Evolutionary conservation across 2,888 invertebrate species (phyloP).

Genomic region (Omphaloscelis lunosa): DNA sequence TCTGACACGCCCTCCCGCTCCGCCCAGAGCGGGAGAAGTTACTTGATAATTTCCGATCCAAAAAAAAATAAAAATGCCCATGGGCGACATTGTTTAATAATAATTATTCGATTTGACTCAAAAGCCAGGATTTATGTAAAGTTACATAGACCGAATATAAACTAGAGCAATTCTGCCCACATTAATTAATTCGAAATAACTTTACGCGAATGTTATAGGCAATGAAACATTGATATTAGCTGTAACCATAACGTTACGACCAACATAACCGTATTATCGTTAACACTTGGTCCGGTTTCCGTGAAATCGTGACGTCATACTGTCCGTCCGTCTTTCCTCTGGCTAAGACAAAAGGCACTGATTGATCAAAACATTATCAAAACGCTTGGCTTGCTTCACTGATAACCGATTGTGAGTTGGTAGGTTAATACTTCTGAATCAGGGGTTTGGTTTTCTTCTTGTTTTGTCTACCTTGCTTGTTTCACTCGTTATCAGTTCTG

Average conservation of each 20-base stretch:
- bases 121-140: constrained; percentile 30
- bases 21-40: too few species aligned
- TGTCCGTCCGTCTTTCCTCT: constrained; percentile 3
- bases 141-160: constrained; percentile 5
- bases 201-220: constrained; percentile 62
- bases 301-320: constrained; percentile 30
- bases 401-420: constrained; percentile 69
- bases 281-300: constrained; percentile 53
- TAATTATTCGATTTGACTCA: constrained; percentile 6
- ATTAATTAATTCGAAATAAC: constrained; percentile 61
- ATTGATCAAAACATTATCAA: constrained; percentile 74
- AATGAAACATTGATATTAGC: constrained; percentile 59
- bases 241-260: constrained; percentile 56
- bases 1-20: too few species aligned
- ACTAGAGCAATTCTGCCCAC: constrained; percentile 30
- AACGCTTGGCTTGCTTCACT: constrained; percentile 74
- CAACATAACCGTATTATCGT: constrained; percentile 54
- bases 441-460: constrained; percentile 7
- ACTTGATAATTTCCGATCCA: too few species aligned
- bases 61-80: too few species aligned
- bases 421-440: constrained; percentile 35
- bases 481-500: not conserved
- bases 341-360: constrained; percentile 69
- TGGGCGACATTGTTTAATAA: too few species aligned
- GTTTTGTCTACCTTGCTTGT: constrained; percentile 14